Evolutionary conservation across 2,888 invertebrate genomes (phyloP).

Genomic region (Eupithecia exiguata): DNA sequence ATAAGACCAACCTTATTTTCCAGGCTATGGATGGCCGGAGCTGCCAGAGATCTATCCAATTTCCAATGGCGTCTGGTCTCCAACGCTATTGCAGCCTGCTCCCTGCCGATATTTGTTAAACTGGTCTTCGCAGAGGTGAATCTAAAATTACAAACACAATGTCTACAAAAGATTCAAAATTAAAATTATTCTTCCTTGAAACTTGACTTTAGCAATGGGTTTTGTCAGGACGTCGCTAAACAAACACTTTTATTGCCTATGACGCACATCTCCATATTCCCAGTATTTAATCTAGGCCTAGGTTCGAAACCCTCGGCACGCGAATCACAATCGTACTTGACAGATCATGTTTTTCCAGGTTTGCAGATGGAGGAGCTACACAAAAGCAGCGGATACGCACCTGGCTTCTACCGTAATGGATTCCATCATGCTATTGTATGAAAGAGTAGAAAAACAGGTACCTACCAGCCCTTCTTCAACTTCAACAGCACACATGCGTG

Average conservation of each 20-base stretch:
- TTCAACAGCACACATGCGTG: no score
- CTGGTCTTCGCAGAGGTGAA: constrained; percentile 95
- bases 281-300: no score
- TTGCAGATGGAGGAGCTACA: constrained; percentile 98
- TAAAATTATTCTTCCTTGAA: no score
- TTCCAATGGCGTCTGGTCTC: constrained; percentile 97
- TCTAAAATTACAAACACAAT: neutral
- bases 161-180: neutral
- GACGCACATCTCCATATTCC: no score
- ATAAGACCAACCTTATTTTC: constrained; percentile 39
- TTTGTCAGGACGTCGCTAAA: no score
- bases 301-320: no score
- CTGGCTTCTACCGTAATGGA: constrained; percentile 98
- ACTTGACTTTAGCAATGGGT: no score
- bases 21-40: constrained; percentile 96
- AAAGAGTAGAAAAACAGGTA: constrained; percentile 96
- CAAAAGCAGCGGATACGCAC: constrained; percentile 95
- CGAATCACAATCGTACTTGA: no score
- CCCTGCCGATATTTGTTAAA: constrained; percentile 98
- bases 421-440: constrained; percentile 98
- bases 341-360: constrained; percentile 75
- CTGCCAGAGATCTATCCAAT: constrained; percentile 93
- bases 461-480: neutral
- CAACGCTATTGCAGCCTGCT: constrained; percentile 96
- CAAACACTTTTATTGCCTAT: no score